phyloP scores from a whole-genome alignment of 2,797 vertebrate species.

The Oreortyx pictus region DNA sequence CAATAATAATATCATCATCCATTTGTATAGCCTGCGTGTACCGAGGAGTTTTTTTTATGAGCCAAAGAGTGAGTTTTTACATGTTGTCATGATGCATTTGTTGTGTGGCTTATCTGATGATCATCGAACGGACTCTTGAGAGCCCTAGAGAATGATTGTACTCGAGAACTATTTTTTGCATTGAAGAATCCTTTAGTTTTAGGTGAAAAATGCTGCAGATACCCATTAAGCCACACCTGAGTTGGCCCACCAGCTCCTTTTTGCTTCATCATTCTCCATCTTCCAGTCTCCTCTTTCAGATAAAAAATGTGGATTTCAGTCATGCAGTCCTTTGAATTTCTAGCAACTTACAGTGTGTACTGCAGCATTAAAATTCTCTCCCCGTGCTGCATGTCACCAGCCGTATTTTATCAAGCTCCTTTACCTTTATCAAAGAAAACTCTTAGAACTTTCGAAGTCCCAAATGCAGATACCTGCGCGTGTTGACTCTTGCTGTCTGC shows the following conservation, averaged over 20 bases:
- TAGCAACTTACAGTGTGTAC: neutral
- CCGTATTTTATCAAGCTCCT: conserved; percentile 67
- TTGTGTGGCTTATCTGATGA: neutral
- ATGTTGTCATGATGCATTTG: neutral
- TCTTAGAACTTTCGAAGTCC: conserved; percentile 71
- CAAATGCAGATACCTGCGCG: conserved; percentile 31
- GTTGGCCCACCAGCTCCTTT: neutral
- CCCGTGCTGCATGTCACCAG: conserved; percentile 29
- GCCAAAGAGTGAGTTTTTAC: neutral
- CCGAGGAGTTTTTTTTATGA: neutral
- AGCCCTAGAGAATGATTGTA: neutral
- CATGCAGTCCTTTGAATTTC: neutral
- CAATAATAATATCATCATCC: neutral
- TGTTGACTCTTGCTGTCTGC: conserved; percentile 61
- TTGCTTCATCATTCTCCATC: neutral
- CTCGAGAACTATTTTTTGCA: neutral
- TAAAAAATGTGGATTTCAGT: neutral
- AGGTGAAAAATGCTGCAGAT: neutral
- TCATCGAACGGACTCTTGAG: neutral
- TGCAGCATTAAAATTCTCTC: conserved; percentile 51
- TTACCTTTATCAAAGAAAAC: conserved; percentile 75
- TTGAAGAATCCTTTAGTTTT: neutral
- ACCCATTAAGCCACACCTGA: neutral
- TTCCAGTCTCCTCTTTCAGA: neutral
- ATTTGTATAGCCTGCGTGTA: fast-evolving